Evolutionary conservation across 2,888 invertebrate genomes (phyloP), one percentile per base, ranked within the genome.

Genomic region (Tenthredo mesomela): DNA sequence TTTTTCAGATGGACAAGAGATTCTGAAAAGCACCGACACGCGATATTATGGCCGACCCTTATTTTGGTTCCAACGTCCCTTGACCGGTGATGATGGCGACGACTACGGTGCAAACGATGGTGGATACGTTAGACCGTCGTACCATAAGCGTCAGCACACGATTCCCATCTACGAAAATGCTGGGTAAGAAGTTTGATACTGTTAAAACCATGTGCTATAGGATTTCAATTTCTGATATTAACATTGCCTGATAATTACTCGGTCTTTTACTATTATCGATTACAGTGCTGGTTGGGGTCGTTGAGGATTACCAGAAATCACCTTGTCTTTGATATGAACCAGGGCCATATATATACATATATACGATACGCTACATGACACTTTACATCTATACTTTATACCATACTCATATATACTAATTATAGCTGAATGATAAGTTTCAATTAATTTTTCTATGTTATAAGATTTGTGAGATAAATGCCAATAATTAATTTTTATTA

Each of bases 241-340:
- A 5, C 40, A 40, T 40, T 43, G n/a, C 2, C 43, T 10, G 33
- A 18, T 37, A 6, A 29, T 33, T 9, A 70, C 37, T 9, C 37
- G 18, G 1, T 18, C 21, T 71, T 25, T 25, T 10, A 9, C 21
- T 15, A 78, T 58, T 58, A 21, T 37, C 7, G 37, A 58, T 78
- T 40, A 37, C 86, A 90, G 90, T 0, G 88, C 88, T 15, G 91
- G 90, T 12, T 91, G 90, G 91, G 90, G 90, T 33, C 89, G 89
- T n/a, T 89, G 85, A 88, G 25, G 9, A 78, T 10, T 15, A 43
- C 40, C 43, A 83, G 37, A 75, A 25, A 37, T 12, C 21, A 70
- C n/a, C 54, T 25, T 2, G 10, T n/a, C 29, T 15, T 25, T 15
- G 25, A 25, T 75, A 10, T 43, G 54, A 33, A 29, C 37, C 37